Evolutionary conservation across 2,888 invertebrate species (phyloP).

Genomic region (Microctonus brassicae): DNA sequence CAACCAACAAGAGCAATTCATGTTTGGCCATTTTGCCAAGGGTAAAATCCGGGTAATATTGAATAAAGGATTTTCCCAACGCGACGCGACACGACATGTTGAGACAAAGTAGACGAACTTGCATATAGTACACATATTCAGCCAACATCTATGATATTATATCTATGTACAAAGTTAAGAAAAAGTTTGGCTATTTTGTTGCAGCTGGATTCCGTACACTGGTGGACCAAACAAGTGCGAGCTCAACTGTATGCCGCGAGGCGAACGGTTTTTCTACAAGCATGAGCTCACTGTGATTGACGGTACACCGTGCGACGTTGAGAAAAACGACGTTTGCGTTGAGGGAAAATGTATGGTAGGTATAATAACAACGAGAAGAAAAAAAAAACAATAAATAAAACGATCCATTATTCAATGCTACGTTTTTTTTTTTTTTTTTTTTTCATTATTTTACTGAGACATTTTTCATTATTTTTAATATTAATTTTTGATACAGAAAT

Average conservation of each 20-base stretch:
- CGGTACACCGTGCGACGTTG: constrained; percentile 86
- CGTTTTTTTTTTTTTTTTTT: constrained; percentile 27
- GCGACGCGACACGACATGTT: constrained; percentile 7
- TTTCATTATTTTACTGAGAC: background rate
- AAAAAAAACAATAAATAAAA: background rate
- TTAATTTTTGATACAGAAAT: too few species aligned
- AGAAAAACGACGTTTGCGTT: constrained; percentile 92
- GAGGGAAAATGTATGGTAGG: constrained; percentile 91
- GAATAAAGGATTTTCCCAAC: constrained; percentile 33
- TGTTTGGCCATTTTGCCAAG: constrained; percentile 8
- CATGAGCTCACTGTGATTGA: constrained; percentile 86
- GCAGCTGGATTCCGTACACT: constrained; percentile 89
- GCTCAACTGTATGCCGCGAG: constrained; percentile 94
- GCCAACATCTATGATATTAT: constrained; percentile 9
- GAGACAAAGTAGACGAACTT: constrained; percentile 16
- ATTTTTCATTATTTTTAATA: too few species aligned
- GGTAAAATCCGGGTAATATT: constrained; percentile 32
- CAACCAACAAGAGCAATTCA: background rate
- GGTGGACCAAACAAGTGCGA: constrained; percentile 93
- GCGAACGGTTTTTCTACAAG: constrained; percentile 91
- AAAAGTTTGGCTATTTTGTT: constrained; percentile 43
- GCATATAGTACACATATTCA: background rate
- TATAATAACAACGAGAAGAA: too few species aligned
- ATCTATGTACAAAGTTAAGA: constrained; percentile 25
- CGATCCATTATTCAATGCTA: background rate